A percentile compares a stretch with the other conserved stretches of the same genome.
phyloP scores from a whole-genome alignment of 2,113 vertebrate species.

The Sminthopsis crassicaudata region DNA sequence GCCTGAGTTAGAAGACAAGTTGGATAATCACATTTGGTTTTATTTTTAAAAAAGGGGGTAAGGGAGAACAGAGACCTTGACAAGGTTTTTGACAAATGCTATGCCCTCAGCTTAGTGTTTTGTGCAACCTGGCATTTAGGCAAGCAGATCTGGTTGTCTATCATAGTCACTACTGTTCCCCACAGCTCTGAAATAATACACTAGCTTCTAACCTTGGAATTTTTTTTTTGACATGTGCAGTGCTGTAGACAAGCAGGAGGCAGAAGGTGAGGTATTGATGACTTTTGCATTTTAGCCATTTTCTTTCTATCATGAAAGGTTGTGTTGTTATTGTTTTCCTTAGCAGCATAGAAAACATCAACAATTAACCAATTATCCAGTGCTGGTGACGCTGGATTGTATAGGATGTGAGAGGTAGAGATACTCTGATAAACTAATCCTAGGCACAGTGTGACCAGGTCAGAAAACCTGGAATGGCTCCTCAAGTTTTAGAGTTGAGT shows the following conservation, averaged over 20 bases:
- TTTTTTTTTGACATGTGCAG: background rate
- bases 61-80: background rate
- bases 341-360: background rate
- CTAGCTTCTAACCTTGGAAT: background rate
- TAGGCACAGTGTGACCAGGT: background rate
- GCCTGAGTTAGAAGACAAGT: constrained; percentile 14
- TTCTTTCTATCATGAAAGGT: background rate
- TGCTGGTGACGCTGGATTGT: background rate
- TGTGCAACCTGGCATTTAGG: background rate
- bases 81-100: background rate
- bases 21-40: constrained; percentile 52
- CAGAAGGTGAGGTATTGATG: background rate
- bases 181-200: background rate
- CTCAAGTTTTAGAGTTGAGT: background rate
- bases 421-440: background rate
- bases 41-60: constrained; percentile 34
- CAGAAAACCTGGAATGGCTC: background rate
- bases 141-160: background rate
- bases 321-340: background rate
- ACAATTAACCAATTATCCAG: background rate
- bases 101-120: too few relatives aligned
- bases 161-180: background rate
- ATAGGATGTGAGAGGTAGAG: background rate
- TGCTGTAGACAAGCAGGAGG: background rate
- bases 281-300: background rate